Percentiles rank a stretch among this genome's conserved stretches.
phyloP scores from a whole-genome alignment of 2,113 vertebrate genomes.

The Ancistrus triradiatus region DNA sequence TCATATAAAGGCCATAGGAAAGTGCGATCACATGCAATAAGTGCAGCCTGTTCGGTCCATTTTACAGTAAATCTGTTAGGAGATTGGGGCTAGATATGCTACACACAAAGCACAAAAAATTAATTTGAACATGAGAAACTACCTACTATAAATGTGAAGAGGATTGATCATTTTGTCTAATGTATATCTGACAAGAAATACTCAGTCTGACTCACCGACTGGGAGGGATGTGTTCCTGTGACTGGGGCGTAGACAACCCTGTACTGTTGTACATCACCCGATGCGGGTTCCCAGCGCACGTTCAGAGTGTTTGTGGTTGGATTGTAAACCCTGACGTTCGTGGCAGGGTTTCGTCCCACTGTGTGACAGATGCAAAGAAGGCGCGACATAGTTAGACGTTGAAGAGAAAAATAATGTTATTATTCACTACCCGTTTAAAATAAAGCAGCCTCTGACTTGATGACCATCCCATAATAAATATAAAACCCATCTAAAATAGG shows the following conservation, averaged over 20 bases:
- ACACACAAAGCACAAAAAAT: too few relatives aligned
- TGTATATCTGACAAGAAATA: neutral
- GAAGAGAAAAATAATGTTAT: slow-evolving; percentile 1
- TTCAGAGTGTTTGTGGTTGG: slow-evolving; percentile 88
- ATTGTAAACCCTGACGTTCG: slow-evolving; percentile 86
- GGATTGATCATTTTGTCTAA: too few relatives aligned
- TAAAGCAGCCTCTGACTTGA: too few relatives aligned
- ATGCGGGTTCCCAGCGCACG: slow-evolving; percentile 90
- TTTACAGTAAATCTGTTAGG: neutral
- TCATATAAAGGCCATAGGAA: slow-evolving; percentile 1
- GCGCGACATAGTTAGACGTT: slow-evolving; percentile 5
- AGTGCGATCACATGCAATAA: slow-evolving; percentile 3
- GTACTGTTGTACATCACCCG: slow-evolving; percentile 87
- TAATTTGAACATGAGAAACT: too few relatives aligned
- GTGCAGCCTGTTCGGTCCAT: slow-evolving; percentile 1
- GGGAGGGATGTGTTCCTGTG: slow-evolving; percentile 73
- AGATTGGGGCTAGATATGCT: neutral
- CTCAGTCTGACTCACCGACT: slow-evolving; percentile 80
- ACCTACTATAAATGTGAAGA: too few relatives aligned
- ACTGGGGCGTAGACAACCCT: slow-evolving; percentile 79
- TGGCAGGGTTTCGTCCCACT: slow-evolving; percentile 85
- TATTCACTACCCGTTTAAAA: neutral
- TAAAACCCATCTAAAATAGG: neutral
- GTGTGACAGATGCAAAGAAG: slow-evolving; percentile 18
- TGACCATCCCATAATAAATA: too few relatives aligned